phyloP scores from a whole-genome alignment of 2,797 vertebrate genomes.

The Smutsia gigantea region DNA sequence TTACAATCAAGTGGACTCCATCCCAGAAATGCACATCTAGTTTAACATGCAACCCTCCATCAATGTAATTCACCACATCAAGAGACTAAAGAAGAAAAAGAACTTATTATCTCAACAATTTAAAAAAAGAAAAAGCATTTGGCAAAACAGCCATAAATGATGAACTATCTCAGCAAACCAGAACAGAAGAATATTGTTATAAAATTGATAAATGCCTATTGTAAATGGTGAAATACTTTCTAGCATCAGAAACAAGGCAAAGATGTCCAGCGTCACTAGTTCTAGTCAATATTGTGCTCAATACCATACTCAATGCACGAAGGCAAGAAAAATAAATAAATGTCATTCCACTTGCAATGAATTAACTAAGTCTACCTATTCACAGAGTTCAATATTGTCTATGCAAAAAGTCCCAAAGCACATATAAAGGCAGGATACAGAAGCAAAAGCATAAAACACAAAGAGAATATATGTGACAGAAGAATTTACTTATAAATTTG shows the following conservation, averaged over 20 bases:
- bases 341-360: background rate
- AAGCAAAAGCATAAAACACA: background rate
- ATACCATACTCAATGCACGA: background rate
- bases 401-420: background rate
- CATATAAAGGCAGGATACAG: background rate
- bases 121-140: background rate
- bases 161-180: background rate
- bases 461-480: background rate
- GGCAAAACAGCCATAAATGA: background rate
- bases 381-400: background rate
- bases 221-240: background rate
- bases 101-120: background rate
- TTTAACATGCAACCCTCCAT: background rate
- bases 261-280: background rate
- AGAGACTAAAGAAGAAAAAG: too few species aligned
- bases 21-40: background rate
- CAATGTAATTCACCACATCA: background rate
- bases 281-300: background rate
- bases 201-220: background rate
- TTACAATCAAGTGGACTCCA: background rate
- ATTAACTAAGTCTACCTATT: background rate
- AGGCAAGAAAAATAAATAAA: background rate
- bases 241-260: background rate
- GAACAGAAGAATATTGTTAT: background rate
- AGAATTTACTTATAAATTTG: background rate